Percentiles rank a stretch among this genome's conserved stretches.
Evolutionary conservation across 1,140 invertebrate genomes (phyloP).

Genomic region (Apis florea): DNA sequence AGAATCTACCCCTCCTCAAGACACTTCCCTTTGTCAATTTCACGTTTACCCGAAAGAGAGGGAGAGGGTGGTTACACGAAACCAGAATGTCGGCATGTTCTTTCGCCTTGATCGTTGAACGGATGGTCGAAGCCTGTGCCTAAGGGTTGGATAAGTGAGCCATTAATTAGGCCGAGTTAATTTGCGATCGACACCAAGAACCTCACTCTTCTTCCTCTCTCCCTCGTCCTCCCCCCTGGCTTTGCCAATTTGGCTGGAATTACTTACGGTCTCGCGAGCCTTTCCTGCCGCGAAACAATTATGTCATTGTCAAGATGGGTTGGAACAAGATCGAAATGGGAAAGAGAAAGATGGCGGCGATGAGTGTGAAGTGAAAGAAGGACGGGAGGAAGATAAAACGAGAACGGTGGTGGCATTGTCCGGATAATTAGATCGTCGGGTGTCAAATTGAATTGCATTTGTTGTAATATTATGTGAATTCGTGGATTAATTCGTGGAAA

Average conservation of each 20-base stretch:
- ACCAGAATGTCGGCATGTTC: not conserved
- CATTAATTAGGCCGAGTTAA: slow-evolving; percentile 62
- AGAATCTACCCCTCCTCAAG: not conserved
- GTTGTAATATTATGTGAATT: not conserved
- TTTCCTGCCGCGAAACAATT: slow-evolving; percentile 44
- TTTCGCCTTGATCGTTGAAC: slow-evolving; percentile 43
- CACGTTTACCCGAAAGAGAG: not conserved
- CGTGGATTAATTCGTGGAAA: not conserved
- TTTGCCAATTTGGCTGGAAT: not conserved
- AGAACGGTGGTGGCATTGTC: not conserved
- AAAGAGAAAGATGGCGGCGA: not conserved
- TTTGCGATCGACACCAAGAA: slow-evolving; percentile 54
- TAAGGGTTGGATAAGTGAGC: slow-evolving; percentile 3
- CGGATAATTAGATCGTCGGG: slow-evolving; percentile 13
- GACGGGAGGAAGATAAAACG: not conserved
- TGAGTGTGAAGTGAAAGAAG: not conserved
- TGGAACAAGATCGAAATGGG: not conserved
- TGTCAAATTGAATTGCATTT: slow-evolving; percentile 18
- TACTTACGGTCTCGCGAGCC: slow-evolving; percentile 37
- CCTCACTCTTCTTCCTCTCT: not conserved
- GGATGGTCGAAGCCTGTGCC: not conserved
- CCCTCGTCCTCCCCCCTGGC: too few relatives aligned
- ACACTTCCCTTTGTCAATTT: not conserved
- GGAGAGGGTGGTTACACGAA: not conserved
- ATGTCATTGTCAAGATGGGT: slow-evolving; percentile 4